Evolutionary conservation across 2,113 vertebrate species (phyloP).

Genomic region (Corythornis vintsioides): DNA sequence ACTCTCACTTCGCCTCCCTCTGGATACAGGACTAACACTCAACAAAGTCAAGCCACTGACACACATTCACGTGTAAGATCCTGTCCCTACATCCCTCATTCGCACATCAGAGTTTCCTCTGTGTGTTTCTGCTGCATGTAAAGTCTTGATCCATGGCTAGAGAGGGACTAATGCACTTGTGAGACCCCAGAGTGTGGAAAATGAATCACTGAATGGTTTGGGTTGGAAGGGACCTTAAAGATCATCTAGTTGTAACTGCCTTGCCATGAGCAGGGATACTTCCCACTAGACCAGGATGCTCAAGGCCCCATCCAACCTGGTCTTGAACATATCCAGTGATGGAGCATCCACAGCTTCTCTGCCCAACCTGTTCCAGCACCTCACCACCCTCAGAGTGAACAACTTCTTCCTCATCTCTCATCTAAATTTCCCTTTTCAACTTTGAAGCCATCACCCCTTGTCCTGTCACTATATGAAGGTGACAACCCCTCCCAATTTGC

Average conservation of each 20-base stretch:
- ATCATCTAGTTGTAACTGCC: neutral
- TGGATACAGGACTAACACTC: neutral
- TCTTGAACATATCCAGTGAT: neutral
- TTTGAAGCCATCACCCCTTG: neutral
- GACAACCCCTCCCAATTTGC: neutral
- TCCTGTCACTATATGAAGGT: neutral
- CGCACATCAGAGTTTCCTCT: neutral
- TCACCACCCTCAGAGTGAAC: neutral
- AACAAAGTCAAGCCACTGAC: neutral
- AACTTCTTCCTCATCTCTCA: neutral
- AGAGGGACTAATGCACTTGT: neutral
- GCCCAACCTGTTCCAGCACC: neutral
- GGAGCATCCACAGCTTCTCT: neutral
- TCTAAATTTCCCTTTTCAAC: neutral
- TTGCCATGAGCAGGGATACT: neutral
- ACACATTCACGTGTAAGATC: rapidly evolving
- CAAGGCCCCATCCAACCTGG: neutral
- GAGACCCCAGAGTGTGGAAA: neutral
- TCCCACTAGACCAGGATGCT: neutral
- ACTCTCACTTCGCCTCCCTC: neutral
- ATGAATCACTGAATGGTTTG: neutral
- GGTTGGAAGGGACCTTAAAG: neutral
- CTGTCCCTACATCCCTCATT: neutral
- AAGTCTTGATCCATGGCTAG: neutral
- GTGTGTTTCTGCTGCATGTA: neutral